Conservation (phyloP, 2,888 invertebrate species). For the Micoletzkya japonica region DNA sequence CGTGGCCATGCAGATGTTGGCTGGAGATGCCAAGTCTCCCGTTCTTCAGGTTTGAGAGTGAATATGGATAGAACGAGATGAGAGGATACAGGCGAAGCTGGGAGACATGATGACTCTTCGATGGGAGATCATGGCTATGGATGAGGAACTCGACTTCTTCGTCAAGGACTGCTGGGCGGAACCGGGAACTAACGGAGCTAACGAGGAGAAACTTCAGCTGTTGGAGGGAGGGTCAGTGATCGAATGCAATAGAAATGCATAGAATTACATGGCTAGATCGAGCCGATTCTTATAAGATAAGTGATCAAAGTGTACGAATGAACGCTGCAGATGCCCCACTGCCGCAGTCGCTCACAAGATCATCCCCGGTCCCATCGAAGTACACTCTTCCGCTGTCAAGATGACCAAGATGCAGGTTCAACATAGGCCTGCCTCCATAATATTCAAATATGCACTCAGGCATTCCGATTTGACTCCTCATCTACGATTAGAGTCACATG, state of each 20-base stretch:
- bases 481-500: slow-evolving; percentile 60
- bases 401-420: slow-evolving; percentile 42
- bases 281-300: too few species aligned
- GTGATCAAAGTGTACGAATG: too few species aligned
- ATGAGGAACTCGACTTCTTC: slow-evolving; percentile 63
- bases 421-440: too few species aligned
- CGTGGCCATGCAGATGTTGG: slow-evolving; percentile 61
- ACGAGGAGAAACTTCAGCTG: slow-evolving; percentile 56
- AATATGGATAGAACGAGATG: not conserved
- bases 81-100: slow-evolving; percentile 53
- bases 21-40: slow-evolving; percentile 49
- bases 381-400: slow-evolving; percentile 46
- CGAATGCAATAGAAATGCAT: too few species aligned
- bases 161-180: slow-evolving; percentile 62
- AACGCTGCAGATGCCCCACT: slow-evolving; percentile 56
- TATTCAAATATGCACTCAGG: slow-evolving; percentile 32
- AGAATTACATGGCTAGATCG: too few species aligned
- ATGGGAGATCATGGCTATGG: slow-evolving; percentile 65
- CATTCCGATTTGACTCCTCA: slow-evolving; percentile 63
- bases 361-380: slow-evolving; percentile 58
- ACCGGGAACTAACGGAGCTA: slow-evolving; percentile 45
- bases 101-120: slow-evolving; percentile 63
- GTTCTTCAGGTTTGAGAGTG: slow-evolving; percentile 30
- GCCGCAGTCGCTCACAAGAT: slow-evolving; percentile 63
- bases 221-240: slow-evolving; percentile 55